These are phyloP conservation scores for Patella depressa DNA, from an alignment of 2,888 invertebrate species.

Conservation along the genomic window DNA sequence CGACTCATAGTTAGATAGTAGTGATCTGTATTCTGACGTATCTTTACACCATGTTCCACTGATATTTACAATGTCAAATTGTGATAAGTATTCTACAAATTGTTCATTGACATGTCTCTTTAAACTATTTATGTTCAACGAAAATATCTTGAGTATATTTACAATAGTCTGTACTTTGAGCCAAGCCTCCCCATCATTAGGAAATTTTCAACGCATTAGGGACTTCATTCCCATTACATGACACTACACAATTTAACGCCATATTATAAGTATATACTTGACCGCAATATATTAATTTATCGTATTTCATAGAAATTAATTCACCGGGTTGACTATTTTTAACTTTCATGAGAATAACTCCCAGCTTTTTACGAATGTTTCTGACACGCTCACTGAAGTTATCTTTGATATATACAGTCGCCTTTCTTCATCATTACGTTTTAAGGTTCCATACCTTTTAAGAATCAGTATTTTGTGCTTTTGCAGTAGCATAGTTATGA, in stretches of 20 bases:
- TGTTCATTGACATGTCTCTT: neutral
- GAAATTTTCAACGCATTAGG: neutral
- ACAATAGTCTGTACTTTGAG: neutral
- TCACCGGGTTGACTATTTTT: neutral
- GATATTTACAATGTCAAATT: neutral
- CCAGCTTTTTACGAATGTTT: neutral
- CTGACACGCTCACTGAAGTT: neutral
- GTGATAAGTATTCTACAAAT: neutral
- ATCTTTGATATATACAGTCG: neutral
- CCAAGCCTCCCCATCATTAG: neutral
- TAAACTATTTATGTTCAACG: neutral
- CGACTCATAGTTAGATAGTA: neutral
- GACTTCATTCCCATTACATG: neutral
- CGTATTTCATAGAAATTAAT: neutral
- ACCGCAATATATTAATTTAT: neutral
- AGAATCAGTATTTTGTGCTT: neutral
- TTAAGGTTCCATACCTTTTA: neutral
- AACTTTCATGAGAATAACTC: neutral
- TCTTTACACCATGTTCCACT: too few species aligned
- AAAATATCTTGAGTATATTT: neutral
- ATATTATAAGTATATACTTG: neutral
- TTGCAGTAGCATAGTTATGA: neutral
- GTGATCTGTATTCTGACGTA: neutral
- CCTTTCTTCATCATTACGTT: neutral
- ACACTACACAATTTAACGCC: neutral